A percentile compares a stretch with the other conserved stretches of the same genome.
These are phyloP conservation scores for Channa argus DNA, from an alignment of 2,113 vertebrate genomes.

Conservation along the genomic window DNA sequence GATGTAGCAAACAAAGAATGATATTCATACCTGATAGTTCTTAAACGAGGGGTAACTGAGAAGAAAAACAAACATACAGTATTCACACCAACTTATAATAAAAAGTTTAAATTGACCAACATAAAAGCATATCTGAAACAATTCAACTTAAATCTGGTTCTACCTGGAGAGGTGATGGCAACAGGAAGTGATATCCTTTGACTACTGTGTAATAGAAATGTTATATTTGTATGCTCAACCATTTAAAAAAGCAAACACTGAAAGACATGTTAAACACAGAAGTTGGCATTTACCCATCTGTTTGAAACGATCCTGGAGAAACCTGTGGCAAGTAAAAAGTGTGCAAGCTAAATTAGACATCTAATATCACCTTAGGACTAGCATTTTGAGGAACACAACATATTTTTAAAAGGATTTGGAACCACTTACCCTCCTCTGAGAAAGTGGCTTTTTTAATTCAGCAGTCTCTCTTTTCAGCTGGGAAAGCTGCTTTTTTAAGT, in stretches of 20 bases:
- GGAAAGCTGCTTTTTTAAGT: constrained; percentile 83
- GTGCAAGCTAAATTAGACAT: not conserved
- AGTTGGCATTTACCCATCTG: constrained; percentile 68
- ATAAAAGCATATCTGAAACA: not conserved
- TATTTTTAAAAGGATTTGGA: not conserved
- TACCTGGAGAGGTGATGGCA: constrained; percentile 88
- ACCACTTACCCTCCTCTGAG: constrained; percentile 84
- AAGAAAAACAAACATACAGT: constrained; percentile 45
- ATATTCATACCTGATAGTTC: constrained; percentile 76
- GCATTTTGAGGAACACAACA: not conserved
- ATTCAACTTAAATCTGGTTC: constrained; percentile 34
- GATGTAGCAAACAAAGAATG: not conserved
- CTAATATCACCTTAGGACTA: not conserved
- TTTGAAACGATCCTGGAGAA: constrained; percentile 74
- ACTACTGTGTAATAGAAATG: constrained; percentile 53
- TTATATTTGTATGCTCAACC: not conserved
- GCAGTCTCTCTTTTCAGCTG: constrained; percentile 83
- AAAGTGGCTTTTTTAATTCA: constrained; percentile 87
- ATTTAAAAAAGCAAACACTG: not conserved
- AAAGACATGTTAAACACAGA: not conserved
- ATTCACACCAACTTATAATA: not conserved
- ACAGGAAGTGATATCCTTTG: constrained; percentile 87
- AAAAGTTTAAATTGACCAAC: not conserved
- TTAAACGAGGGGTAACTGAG: constrained; percentile 84
- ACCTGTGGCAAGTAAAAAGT: constrained; percentile 58